Conservation (phyloP, 2,888 invertebrate genomes). For the Rotaria sp. region DNA sequence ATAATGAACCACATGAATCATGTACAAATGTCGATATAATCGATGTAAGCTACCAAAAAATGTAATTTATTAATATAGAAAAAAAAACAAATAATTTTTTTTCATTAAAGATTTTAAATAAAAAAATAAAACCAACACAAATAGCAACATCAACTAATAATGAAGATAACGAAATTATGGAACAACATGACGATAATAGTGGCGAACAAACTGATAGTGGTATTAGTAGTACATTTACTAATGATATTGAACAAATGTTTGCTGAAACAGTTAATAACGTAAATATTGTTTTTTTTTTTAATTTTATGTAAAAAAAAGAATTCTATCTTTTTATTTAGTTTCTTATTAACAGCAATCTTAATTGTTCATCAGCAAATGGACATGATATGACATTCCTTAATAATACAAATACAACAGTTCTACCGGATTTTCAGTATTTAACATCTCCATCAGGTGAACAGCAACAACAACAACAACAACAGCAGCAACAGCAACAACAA, state of each 20-base stretch:
- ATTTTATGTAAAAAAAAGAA: too few species aligned
- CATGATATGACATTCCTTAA: constrained; percentile 8
- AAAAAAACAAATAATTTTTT: too few species aligned
- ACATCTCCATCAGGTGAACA: not conserved
- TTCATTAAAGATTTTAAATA: not conserved
- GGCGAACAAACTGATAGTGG: not conserved
- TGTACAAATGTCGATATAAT: constrained; percentile 98
- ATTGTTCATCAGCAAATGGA: constrained; percentile 1
- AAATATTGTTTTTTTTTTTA: not conserved
- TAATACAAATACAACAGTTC: not conserved
- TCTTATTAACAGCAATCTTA: not conserved
- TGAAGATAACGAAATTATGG: not conserved
- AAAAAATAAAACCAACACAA: not conserved
- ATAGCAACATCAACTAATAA: not conserved
- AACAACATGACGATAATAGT: constrained; percentile 13
- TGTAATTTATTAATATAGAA: too few species aligned
- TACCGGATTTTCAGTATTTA: constrained; percentile 4
- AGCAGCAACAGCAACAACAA: not conserved
- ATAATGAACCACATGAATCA: constrained; percentile 99
- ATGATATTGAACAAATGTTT: constrained; percentile 23
- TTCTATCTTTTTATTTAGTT: not conserved
- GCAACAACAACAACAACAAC: not conserved
- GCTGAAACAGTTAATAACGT: constrained; percentile 20
- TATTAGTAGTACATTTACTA: not conserved
- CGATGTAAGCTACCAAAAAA: constrained; percentile 70